phyloP scores from a whole-genome alignment of 2,797 vertebrate species.

The Luscinia megarhynchos region DNA sequence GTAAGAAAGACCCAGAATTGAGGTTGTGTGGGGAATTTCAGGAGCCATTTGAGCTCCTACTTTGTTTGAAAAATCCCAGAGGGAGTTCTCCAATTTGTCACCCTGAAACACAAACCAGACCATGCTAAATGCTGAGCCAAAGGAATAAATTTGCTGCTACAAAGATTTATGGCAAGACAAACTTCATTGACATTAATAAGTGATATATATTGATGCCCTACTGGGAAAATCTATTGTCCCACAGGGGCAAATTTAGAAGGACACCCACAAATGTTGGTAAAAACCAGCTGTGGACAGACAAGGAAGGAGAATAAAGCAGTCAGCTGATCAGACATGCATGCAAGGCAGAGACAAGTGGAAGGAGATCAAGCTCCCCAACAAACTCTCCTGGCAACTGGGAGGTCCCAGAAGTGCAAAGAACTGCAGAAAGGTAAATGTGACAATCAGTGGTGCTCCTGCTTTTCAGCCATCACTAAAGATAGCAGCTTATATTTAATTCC shows the following conservation, averaged over 20 bases:
- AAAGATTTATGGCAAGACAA: slow-evolving; percentile 7
- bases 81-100: background rate
- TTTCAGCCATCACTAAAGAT: background rate
- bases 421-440: background rate
- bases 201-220: background rate
- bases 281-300: background rate
- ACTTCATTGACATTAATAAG: background rate
- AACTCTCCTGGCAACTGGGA: background rate
- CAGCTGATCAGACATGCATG: background rate
- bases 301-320: background rate
- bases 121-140: background rate
- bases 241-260: background rate
- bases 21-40: background rate
- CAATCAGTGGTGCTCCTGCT: background rate
- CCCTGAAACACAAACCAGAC: slow-evolving; percentile 41
- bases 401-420: background rate
- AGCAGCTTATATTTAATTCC: slow-evolving; percentile 17
- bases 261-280: background rate
- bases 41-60: background rate
- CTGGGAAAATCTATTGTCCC: background rate
- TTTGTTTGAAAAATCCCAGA: background rate
- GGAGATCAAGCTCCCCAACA: background rate
- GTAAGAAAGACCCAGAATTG: background rate
- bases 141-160: background rate
- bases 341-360: background rate